A percentile compares a stretch with the other conserved stretches of the same genome.
phyloP scores from a whole-genome alignment of 2,113 vertebrate species.

The Craseonycteris thonglongyai region DNA sequence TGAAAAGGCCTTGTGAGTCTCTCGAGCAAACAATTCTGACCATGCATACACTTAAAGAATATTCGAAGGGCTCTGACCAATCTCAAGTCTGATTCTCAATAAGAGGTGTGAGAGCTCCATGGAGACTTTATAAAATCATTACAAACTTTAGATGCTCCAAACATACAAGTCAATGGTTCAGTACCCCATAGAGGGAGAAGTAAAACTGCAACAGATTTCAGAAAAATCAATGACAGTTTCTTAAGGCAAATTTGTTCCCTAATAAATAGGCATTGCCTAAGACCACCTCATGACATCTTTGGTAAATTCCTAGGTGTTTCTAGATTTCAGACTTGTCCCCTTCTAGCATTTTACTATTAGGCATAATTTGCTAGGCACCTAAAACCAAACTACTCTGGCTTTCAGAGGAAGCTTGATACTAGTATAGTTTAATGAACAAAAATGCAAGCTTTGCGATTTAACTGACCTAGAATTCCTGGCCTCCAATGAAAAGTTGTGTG shows the following conservation, averaged over 20 bases:
- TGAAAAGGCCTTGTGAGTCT: background rate
- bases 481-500: background rate
- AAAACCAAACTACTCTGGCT: background rate
- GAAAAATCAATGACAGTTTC: background rate
- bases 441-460: background rate
- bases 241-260: conserved; percentile 31
- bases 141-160: background rate
- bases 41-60: background rate
- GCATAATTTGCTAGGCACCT: conserved; percentile 46
- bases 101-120: conserved; percentile 19
- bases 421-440: background rate
- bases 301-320: background rate
- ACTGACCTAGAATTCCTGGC: background rate
- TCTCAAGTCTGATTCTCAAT: background rate
- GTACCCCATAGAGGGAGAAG: background rate
- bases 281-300: background rate
- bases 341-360: conserved; percentile 23
- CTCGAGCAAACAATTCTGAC: background rate
- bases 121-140: conserved; percentile 10
- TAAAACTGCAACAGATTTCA: conserved; percentile 44
- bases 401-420: background rate
- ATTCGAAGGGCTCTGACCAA: fast-evolving
- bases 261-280: background rate
- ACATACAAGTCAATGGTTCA: background rate
- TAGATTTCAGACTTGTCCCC: background rate